Evolutionary conservation across 2,797 vertebrate species (phyloP).

Genomic region (Natrix natrix): DNA sequence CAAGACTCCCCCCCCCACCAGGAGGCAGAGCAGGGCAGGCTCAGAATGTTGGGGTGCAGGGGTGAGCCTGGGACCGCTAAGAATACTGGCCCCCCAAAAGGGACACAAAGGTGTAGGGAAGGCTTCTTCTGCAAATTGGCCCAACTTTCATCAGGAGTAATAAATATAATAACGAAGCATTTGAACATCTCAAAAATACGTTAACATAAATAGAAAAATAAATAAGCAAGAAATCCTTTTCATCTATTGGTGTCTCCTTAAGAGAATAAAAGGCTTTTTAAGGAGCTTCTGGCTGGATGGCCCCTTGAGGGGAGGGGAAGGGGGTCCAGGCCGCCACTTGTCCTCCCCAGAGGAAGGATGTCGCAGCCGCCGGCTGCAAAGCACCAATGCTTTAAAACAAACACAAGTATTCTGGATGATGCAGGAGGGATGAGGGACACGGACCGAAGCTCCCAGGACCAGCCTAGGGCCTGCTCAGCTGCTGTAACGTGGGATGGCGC

Average conservation of each 20-base stretch:
- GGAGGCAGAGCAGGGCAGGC: not conserved
- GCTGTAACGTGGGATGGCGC: conserved; percentile 64
- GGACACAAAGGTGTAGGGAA: not conserved
- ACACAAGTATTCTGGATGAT: conserved; percentile 42
- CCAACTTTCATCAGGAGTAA: not conserved
- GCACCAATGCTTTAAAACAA: conserved; percentile 77
- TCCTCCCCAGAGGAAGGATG: not conserved
- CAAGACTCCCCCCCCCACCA: not conserved
- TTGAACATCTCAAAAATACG: not conserved
- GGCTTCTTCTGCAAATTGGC: not conserved
- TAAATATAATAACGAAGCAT: not conserved
- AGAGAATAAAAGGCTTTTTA: not conserved
- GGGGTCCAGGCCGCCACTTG: not conserved
- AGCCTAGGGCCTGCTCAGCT: conserved; percentile 3
- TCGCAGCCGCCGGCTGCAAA: not conserved
- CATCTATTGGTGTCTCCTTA: not conserved
- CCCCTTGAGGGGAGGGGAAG: not conserved
- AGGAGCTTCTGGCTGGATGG: not conserved
- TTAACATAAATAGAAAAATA: conserved; percentile 27
- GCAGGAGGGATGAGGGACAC: not conserved
- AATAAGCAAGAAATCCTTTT: conserved; percentile 6
- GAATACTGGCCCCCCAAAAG: not conserved
- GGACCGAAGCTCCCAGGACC: not conserved
- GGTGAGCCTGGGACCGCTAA: not conserved
- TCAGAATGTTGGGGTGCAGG: not conserved